Evolutionary conservation across 2,797 vertebrate genomes (phyloP).

Genomic region (Enteromius viviparus): DNA sequence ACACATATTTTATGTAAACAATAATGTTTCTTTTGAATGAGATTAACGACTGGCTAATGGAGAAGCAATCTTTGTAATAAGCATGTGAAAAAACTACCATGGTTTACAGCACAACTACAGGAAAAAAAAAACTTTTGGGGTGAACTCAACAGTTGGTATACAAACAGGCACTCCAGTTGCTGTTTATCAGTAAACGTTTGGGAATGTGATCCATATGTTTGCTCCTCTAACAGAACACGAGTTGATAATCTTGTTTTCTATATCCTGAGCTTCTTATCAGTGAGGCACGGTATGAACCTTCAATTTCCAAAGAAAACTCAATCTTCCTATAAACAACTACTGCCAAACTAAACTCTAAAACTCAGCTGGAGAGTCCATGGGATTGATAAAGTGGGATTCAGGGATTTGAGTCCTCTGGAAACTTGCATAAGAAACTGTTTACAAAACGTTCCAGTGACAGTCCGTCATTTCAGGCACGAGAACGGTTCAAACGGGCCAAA

Average conservation of each 20-base stretch:
- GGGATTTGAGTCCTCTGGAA: background rate
- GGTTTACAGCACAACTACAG: background rate
- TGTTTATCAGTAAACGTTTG: slow-evolving; percentile 18
- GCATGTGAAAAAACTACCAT: background rate
- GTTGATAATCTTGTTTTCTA: background rate
- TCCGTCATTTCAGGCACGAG: background rate
- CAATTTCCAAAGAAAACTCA: background rate
- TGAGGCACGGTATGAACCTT: background rate
- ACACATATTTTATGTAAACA: too few species aligned
- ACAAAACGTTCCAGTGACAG: background rate
- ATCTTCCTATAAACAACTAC: background rate
- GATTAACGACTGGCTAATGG: too few species aligned
- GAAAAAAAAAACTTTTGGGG: background rate
- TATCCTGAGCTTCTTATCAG: background rate
- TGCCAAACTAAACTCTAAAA: background rate
- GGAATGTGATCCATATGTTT: slow-evolving; percentile 16
- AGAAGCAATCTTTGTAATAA: background rate
- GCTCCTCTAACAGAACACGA: background rate
- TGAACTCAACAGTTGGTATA: background rate
- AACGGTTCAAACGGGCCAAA: background rate
- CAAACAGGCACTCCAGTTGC: background rate
- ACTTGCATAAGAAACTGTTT: slow-evolving; percentile 6
- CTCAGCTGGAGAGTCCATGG: background rate
- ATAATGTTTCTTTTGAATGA: too few species aligned
- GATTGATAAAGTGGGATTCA: background rate